These are phyloP conservation scores for Dicycla oo DNA, from an alignment of 2,888 invertebrate species.

Conservation along the genomic window DNA sequence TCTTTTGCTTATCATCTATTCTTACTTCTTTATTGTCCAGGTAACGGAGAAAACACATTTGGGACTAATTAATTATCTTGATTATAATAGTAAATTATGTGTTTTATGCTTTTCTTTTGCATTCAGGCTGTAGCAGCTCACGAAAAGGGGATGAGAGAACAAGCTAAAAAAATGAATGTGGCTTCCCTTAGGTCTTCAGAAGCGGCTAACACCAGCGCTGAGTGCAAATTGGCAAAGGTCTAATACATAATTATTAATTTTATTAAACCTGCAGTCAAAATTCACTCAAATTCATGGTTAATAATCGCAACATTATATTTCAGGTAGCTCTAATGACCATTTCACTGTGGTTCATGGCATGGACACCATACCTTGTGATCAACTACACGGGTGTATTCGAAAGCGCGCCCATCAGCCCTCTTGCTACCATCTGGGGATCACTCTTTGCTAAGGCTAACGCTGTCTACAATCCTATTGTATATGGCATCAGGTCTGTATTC, in stretches of 20 bases:
- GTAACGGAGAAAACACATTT: conserved; percentile 77
- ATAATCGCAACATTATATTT: conserved; percentile 8
- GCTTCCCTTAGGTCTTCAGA: conserved; percentile 95
- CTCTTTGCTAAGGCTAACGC: conserved; percentile 98
- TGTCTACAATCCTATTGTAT: conserved; percentile 97
- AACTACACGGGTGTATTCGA: conserved; percentile 95
- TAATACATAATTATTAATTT: neutral
- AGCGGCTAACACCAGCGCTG: conserved; percentile 94
- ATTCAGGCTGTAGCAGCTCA: conserved; percentile 94
- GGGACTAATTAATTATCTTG: neutral
- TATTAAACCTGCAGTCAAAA: neutral
- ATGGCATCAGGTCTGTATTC: conserved; percentile 94
- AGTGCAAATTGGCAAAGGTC: conserved; percentile 96
- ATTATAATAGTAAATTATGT: neutral
- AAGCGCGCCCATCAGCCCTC: conserved; percentile 93
- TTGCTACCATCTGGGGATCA: conserved; percentile 97
- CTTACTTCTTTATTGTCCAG: conserved; percentile 96
- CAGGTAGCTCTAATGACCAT: conserved; percentile 97
- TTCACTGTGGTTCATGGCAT: conserved; percentile 97
- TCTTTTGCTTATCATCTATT: conserved; percentile 95
- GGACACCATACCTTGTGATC: conserved; percentile 97
- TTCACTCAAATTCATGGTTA: neutral
- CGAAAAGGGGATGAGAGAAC: conserved; percentile 96
- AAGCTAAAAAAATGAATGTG: conserved; percentile 98
- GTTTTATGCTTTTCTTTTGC: conserved; percentile 2